Conservation (phyloP, 2,888 invertebrate species). For the Rhorus exstirpatorius region DNA sequence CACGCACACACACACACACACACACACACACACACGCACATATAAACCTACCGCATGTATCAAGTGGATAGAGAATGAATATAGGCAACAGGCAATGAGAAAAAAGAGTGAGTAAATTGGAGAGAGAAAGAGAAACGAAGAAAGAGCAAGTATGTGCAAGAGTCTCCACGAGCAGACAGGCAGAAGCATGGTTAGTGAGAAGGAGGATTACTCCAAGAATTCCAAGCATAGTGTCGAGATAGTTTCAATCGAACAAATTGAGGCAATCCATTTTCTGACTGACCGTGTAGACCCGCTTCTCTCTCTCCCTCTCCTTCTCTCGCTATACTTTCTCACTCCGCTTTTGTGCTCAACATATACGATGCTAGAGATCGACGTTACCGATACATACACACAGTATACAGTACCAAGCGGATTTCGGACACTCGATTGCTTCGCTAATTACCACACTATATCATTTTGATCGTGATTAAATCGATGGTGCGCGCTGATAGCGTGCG, state of each 20-base stretch:
- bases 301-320: conserved; percentile 1
- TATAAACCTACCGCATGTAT: too few relatives aligned
- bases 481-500: background rate
- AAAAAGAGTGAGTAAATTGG: conserved; percentile 41
- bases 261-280: conserved; percentile 80
- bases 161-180: conserved; percentile 52
- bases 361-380: conserved; percentile 29
- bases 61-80: conserved; percentile 29
- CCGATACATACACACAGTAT: too few relatives aligned
- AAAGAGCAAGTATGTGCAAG: conserved; percentile 25
- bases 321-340: background rate
- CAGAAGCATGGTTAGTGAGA: conserved; percentile 46
- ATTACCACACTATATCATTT: conserved; percentile 61
- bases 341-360: conserved; percentile 38
- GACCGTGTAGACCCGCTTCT: conserved; percentile 71
- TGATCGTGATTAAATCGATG: conserved; percentile 45
- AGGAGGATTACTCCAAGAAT: conserved; percentile 80
- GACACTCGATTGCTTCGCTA: conserved; percentile 57
- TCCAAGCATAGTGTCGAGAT: conserved; percentile 81
- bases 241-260: conserved; percentile 83
- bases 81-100: conserved; percentile 44
- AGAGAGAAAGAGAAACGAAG: conserved; percentile 5
- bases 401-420: conserved; percentile 43
- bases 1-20: background rate
- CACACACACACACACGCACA: background rate